Percentiles rank a stretch among this genome's conserved stretches.
Conservation (phyloP, 2,113 vertebrate species). For the Ochotona princeps region DNA sequence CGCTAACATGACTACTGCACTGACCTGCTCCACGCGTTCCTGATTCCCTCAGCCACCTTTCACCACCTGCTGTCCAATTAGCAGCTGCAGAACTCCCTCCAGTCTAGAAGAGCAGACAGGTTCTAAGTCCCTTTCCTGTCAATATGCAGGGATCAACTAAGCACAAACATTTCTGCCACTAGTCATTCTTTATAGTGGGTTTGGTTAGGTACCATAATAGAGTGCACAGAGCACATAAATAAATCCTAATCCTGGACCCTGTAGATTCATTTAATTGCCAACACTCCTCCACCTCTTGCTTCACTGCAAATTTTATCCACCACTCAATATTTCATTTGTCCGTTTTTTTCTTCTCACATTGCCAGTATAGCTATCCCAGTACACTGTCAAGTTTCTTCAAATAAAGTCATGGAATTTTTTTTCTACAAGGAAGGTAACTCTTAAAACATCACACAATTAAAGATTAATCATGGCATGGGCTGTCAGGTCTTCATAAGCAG, state of each 20-base stretch:
- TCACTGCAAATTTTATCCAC: background rate
- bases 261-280: background rate
- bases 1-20: constrained; percentile 23
- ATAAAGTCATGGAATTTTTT: background rate
- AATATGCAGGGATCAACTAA: background rate
- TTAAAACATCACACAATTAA: constrained; percentile 30
- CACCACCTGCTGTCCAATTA: constrained; percentile 62
- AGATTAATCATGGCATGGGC: constrained; percentile 13
- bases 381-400: background rate
- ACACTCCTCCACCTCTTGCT: background rate
- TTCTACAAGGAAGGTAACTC: background rate
- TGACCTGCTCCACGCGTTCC: constrained; percentile 41
- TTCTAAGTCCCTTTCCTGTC: background rate
- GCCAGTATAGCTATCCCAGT: background rate
- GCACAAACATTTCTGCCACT: background rate
- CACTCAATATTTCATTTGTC: background rate
- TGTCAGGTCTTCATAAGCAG: background rate
- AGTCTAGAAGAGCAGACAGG: background rate
- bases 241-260: background rate
- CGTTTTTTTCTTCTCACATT: background rate
- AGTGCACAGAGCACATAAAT: background rate
- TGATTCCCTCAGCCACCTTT: background rate
- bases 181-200: background rate
- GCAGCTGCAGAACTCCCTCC: background rate
- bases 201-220: constrained; percentile 5